phyloP scores from a whole-genome alignment of 2,797 vertebrate species.

The Pseudotriccus pelzelni region DNA sequence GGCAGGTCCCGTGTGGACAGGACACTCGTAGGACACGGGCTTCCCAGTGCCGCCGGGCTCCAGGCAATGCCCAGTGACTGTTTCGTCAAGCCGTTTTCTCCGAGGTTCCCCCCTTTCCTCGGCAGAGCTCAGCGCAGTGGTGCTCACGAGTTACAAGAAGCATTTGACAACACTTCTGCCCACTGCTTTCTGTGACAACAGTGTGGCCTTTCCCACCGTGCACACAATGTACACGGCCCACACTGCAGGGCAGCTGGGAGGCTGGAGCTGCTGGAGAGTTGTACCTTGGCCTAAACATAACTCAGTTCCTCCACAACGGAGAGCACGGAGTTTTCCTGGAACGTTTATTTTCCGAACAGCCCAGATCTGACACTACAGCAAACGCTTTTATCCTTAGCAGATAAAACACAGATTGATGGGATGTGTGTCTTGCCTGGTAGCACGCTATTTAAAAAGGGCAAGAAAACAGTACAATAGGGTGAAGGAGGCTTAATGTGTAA shows the following conservation, averaged over 20 bases:
- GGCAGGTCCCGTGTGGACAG: fast-evolving
- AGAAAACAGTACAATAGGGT: neutral
- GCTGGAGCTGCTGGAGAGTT: neutral
- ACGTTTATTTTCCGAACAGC: neutral
- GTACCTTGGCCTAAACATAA: too few species aligned
- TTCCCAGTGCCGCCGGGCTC: fast-evolving
- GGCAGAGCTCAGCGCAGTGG: neutral
- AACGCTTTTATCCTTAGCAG: too few species aligned
- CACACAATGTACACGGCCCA: fast-evolving
- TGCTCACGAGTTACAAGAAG: neutral
- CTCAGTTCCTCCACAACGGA: neutral
- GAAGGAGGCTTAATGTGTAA: neutral
- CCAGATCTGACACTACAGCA: neutral
- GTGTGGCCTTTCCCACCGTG: fast-evolving
- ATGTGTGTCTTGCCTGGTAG: neutral
- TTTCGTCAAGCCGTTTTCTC: fast-evolving
- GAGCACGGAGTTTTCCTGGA: neutral
- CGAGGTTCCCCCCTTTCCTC: neutral
- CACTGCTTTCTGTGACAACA: fast-evolving
- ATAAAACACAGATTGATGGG: neutral
- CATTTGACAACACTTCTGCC: too few species aligned
- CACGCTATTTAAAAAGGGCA: neutral
- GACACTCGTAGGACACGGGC: fast-evolving
- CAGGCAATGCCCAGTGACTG: fast-evolving
- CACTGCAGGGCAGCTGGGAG: fast-evolving